These are phyloP conservation scores for Harmothoe impar DNA, from an alignment of 2,888 invertebrate species.

Conservation along the genomic window DNA sequence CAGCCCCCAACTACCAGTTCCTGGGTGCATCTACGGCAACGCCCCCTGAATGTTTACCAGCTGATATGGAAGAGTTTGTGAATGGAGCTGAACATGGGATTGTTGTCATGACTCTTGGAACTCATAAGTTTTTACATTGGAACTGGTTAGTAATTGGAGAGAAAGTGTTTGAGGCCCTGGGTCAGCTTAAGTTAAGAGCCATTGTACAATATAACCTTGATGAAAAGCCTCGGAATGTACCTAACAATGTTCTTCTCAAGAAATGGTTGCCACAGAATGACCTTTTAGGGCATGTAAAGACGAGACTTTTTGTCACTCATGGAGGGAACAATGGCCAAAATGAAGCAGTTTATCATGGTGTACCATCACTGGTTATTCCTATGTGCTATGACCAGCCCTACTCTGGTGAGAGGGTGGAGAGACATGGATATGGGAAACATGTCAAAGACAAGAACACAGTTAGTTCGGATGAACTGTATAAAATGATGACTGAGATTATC, in stretches of 20 bases:
- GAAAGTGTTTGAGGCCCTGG: conserved; percentile 28
- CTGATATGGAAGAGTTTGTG: neutral
- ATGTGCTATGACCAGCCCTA: neutral
- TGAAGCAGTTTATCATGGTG: conserved; percentile 51
- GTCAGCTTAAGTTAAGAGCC: neutral
- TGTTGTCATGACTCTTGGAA: conserved; percentile 1
- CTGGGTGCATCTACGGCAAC: neutral
- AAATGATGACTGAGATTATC: conserved; percentile 33
- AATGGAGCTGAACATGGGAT: conserved; percentile 28
- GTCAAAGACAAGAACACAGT: neutral
- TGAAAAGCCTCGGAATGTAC: neutral
- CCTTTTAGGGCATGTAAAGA: conserved; percentile 31
- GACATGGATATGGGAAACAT: conserved; percentile 38
- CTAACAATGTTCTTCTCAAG: conserved; percentile 24
- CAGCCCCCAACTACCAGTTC: conserved; percentile 43
- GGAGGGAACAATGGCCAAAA: conserved; percentile 54
- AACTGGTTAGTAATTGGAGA: neutral
- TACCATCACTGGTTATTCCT: conserved; percentile 1
- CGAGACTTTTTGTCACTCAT: conserved; percentile 11
- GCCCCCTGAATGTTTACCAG: neutral
- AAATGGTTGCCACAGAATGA: conserved; percentile 55
- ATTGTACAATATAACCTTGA: neutral
- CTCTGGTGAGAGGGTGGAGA: neutral
- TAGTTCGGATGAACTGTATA: conserved; percentile 37
- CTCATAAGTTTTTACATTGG: neutral